Evolutionary conservation across 2,113 vertebrate genomes (phyloP).

Genomic region (Cheirogaleus medius): DNA sequence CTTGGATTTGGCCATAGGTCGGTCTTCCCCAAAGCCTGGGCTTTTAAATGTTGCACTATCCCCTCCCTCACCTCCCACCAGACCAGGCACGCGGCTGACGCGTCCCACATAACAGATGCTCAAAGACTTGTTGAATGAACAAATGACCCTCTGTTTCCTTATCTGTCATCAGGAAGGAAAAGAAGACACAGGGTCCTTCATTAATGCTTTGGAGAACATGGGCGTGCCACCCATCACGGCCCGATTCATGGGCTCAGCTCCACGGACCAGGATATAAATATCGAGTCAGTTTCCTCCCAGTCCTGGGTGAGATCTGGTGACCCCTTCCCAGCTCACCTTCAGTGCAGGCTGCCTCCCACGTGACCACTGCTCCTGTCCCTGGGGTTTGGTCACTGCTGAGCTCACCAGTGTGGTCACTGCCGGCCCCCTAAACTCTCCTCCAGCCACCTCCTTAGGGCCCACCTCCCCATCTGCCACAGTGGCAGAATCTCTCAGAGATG

Average conservation of each 20-base stretch:
- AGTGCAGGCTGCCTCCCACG: not conserved
- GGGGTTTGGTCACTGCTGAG: not conserved
- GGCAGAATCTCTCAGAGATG: not conserved
- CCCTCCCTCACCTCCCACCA: no score
- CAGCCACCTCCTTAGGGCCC: not conserved
- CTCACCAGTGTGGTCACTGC: not conserved
- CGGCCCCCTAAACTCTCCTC: not conserved
- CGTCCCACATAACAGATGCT: not conserved
- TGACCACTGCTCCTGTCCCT: accelerated
- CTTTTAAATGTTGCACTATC: not conserved
- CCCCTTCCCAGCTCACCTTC: not conserved
- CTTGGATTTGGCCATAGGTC: not conserved
- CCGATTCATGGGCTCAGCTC: not conserved
- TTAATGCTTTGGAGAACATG: not conserved
- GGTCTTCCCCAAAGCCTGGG: not conserved
- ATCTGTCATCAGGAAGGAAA: not conserved
- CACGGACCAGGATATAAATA: not conserved
- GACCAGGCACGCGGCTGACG: not conserved
- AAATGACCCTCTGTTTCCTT: not conserved
- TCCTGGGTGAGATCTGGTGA: not conserved
- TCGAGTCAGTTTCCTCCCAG: not conserved
- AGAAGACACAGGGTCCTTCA: not conserved
- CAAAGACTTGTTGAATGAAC: not conserved
- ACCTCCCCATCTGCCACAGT: not conserved
- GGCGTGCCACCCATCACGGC: not conserved